These are phyloP conservation scores for Trachelus iudaicus DNA, from an alignment of 2,888 invertebrate genomes.

Conservation along the genomic window DNA sequence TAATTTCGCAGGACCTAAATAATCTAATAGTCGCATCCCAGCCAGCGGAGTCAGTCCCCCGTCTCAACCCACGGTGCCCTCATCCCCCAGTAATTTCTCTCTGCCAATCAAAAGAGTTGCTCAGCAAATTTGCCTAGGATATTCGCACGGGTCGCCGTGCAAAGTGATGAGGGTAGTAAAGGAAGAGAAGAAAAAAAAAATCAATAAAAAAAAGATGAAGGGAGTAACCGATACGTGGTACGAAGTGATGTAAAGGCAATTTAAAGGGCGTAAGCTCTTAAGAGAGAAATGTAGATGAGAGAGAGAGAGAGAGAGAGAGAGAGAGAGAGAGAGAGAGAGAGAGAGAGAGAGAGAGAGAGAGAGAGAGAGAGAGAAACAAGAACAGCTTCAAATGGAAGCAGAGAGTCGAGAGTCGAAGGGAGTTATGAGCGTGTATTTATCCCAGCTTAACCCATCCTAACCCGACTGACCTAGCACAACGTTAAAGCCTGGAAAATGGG, in stretches of 20 bases:
- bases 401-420: constrained; percentile 5
- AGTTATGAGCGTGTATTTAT: constrained; percentile 51
- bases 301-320: not conserved
- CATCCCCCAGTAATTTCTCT: not conserved
- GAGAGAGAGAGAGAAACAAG: constrained; percentile 10
- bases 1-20: constrained; percentile 41
- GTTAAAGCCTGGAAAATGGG: constrained; percentile 13
- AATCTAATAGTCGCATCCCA: constrained; percentile 35
- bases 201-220: not conserved
- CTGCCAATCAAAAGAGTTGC: constrained; percentile 3
- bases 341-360: not conserved
- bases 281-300: not conserved
- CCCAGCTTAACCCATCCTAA: constrained; percentile 41
- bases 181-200: not conserved
- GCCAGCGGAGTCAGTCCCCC: constrained; percentile 30
- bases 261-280: not conserved
- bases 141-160: not conserved
- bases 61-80: constrained; percentile 34
- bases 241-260: not conserved
- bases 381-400: constrained; percentile 5
- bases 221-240: not conserved
- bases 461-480: constrained; percentile 33
- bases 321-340: constrained; percentile 1
- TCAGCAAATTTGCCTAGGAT: not conserved
- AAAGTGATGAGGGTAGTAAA: not conserved